These are phyloP conservation scores for Malacoctenus gilli DNA, from an alignment of 2,797 vertebrate genomes.

Conservation along the genomic window DNA sequence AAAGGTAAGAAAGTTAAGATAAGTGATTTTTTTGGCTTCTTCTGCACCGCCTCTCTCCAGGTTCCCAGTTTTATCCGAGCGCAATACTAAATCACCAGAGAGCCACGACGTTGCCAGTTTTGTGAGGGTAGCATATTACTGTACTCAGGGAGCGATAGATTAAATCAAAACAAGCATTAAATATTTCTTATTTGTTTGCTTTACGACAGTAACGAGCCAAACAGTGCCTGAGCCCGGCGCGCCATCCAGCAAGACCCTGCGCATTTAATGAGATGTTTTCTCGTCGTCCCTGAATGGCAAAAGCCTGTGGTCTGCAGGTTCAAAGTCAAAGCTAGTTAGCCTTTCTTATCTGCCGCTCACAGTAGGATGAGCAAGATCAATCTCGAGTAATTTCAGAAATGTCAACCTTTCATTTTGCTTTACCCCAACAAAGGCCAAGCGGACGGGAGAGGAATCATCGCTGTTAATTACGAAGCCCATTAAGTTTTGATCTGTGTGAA, in stretches of 20 bases:
- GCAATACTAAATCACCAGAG: constrained; percentile 12
- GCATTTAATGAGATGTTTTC: constrained; percentile 56
- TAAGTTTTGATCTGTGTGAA: constrained; percentile 66
- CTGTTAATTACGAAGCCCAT: constrained; percentile 79
- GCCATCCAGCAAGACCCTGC: constrained; percentile 15
- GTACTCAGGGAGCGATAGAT: constrained; percentile 25
- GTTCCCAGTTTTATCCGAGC: constrained; percentile 12
- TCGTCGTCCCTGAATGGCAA: constrained; percentile 34
- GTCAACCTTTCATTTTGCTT: constrained; percentile 72
- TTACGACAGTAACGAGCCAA: constrained; percentile 25
- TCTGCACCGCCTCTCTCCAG: constrained; percentile 10
- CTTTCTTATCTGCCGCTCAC: constrained; percentile 56
- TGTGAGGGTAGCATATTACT: constrained; percentile 8
- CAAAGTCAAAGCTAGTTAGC: constrained; percentile 63
- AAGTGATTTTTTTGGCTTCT: not conserved
- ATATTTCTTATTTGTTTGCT: constrained; percentile 10
- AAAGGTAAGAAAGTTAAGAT: no score
- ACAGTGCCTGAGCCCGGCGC: constrained; percentile 8
- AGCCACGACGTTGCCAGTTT: constrained; percentile 16
- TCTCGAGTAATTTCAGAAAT: constrained; percentile 77
- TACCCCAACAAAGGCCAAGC: constrained; percentile 67
- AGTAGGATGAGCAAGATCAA: constrained; percentile 73
- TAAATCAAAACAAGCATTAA: constrained; percentile 23
- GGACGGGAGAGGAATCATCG: constrained; percentile 56
- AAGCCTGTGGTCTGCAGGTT: constrained; percentile 51